Evolutionary conservation across 2,113 vertebrate genomes (phyloP).

Genomic region (Sigmodon hispidus): DNA sequence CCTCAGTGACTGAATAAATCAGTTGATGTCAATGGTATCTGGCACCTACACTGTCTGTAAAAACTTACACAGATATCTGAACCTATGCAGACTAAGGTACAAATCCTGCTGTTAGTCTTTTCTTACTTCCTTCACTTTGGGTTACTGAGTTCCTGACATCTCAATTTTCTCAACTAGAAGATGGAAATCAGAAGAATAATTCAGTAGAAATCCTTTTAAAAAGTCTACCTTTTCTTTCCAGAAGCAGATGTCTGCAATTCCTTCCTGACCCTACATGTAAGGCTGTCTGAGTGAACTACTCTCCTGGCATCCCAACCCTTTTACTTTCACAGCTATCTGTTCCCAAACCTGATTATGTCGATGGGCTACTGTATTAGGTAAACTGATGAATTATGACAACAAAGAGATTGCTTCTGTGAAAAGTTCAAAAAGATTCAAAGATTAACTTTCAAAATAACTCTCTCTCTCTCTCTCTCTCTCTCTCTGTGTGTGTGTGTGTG

Average conservation of each 20-base stretch:
- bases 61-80: neutral
- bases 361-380: conserved; percentile 62
- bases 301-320: neutral
- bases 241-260: neutral
- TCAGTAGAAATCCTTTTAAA: conserved; percentile 42
- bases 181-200: conserved; percentile 44
- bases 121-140: neutral
- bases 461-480: too few relatives aligned
- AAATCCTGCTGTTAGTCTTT: neutral
- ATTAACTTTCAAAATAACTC: neutral
- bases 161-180: conserved; percentile 5
- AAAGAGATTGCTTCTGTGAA: conserved; percentile 54
- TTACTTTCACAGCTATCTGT: conserved; percentile 48
- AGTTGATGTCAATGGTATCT: neutral
- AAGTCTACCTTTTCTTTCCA: neutral
- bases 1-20: neutral
- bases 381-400: conserved; percentile 45
- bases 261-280: neutral
- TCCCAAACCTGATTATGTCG: conserved; percentile 46
- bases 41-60: neutral
- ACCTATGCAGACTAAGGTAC: neutral
- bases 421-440: conserved; percentile 49
- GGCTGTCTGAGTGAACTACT: conserved; percentile 1
- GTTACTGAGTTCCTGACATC: neutral
- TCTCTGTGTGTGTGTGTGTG: neutral